These are phyloP conservation scores for Colaptes auratus DNA, from an alignment of 2,113 vertebrate genomes.

Conservation along the genomic window DNA sequence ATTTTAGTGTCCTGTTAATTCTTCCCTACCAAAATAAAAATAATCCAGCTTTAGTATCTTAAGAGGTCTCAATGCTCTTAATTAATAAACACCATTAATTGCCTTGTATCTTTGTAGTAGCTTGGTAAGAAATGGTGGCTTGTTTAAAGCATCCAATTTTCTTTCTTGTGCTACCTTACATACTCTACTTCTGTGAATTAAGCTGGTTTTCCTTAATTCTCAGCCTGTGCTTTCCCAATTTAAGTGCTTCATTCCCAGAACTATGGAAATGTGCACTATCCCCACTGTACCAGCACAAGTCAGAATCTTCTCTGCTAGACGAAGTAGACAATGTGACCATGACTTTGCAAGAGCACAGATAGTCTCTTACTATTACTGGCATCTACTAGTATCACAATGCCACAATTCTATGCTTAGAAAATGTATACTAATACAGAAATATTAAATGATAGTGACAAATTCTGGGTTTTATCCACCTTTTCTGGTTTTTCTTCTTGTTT, in stretches of 20 bases:
- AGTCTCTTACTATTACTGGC: background rate
- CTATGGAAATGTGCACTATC: accelerated
- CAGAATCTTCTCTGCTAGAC: background rate
- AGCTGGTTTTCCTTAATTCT: background rate
- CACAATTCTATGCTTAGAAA: background rate
- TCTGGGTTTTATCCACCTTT: background rate
- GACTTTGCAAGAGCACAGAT: background rate
- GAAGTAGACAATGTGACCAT: background rate
- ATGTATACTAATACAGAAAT: background rate
- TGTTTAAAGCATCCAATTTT: background rate
- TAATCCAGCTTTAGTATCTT: background rate
- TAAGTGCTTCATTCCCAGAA: background rate
- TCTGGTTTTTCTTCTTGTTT: background rate
- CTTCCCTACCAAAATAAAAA: background rate
- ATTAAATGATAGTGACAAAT: background rate
- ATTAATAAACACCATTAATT: background rate
- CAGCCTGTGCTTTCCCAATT: background rate
- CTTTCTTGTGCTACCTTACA: background rate
- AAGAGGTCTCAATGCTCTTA: background rate
- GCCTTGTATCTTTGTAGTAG: background rate
- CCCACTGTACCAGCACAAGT: background rate
- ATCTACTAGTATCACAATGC: background rate
- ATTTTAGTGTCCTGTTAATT: background rate
- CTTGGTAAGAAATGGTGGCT: background rate
- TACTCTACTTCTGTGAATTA: background rate